Percentiles rank a stretch among this genome's conserved stretches.
These are phyloP conservation scores for Mactra quadrangularis DNA, from an alignment of 1,140 invertebrate species.

Conservation along the genomic window DNA sequence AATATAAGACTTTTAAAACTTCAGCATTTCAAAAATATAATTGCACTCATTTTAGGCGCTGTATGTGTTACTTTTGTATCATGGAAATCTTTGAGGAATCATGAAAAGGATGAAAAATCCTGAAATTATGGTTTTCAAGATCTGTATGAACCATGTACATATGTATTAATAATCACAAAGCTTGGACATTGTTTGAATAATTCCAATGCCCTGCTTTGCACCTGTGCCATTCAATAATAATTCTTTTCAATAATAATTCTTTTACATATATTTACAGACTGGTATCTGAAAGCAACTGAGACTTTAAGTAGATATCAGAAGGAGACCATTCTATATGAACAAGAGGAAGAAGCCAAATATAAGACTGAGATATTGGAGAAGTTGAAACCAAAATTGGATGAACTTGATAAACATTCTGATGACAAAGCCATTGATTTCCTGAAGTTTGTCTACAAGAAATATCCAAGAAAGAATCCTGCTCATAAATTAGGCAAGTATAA, in stretches of 20 bases:
- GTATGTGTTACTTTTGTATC: too few species aligned
- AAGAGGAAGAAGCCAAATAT: conserved; percentile 59
- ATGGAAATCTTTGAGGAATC: too few species aligned
- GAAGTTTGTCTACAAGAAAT: conserved; percentile 66
- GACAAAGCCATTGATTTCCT: conserved; percentile 63
- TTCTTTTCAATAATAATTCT: not conserved
- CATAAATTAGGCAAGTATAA: conserved; percentile 45
- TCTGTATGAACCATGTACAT: too few species aligned
- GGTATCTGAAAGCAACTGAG: conserved; percentile 63
- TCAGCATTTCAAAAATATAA: too few species aligned
- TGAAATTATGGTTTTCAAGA: too few species aligned
- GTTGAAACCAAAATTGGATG: conserved; percentile 62
- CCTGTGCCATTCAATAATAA: too few species aligned
- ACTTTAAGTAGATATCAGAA: conserved; percentile 67
- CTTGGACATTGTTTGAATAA: too few species aligned
- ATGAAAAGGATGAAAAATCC: too few species aligned
- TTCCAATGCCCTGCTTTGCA: too few species aligned
- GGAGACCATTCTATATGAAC: conserved; percentile 63
- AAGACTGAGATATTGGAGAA: conserved; percentile 57
- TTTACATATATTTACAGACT: conserved; percentile 54
- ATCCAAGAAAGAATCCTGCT: conserved; percentile 64
- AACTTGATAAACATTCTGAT: conserved; percentile 55
- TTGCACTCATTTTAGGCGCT: too few species aligned
- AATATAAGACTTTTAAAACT: too few species aligned
- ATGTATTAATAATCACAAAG: too few species aligned